These are phyloP conservation scores for Ophion costatus DNA, from an alignment of 2,888 invertebrate genomes.

Conservation along the genomic window DNA sequence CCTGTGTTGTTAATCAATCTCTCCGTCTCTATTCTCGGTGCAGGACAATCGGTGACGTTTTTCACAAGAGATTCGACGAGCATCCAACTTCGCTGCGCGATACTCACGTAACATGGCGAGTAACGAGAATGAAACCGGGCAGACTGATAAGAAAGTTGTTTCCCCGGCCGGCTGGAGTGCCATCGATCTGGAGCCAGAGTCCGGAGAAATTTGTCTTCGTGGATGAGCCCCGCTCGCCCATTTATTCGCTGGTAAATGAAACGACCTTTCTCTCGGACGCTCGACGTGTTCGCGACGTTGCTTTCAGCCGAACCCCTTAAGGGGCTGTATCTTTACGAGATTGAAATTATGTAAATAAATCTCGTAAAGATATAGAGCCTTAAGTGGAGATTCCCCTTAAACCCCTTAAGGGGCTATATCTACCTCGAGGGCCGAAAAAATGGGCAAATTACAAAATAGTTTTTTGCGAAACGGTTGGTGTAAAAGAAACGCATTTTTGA, in stretches of 20 bases:
- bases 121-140: slow-evolving; percentile 91
- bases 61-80: slow-evolving; percentile 72
- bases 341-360: too few relatives aligned
- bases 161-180: slow-evolving; percentile 88
- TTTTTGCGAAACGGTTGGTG: too few relatives aligned
- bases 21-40: slow-evolving; percentile 32
- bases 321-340: too few relatives aligned
- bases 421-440: too few relatives aligned
- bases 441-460: too few relatives aligned
- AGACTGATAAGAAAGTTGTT: slow-evolving; percentile 90
- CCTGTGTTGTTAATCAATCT: not conserved
- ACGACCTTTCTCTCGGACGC: not conserved
- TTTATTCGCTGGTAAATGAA: slow-evolving; percentile 86
- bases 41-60: slow-evolving; percentile 75
- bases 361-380: too few relatives aligned
- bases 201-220: slow-evolving; percentile 91
- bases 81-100: slow-evolving; percentile 72
- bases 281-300: not conserved
- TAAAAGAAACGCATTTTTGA: too few relatives aligned
- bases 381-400: too few relatives aligned
- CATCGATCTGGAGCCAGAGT: slow-evolving; percentile 89
- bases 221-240: slow-evolving; percentile 88
- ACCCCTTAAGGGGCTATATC: too few relatives aligned
- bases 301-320: too few relatives aligned
- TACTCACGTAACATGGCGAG: slow-evolving; percentile 86